These are phyloP conservation scores for Tuta absoluta DNA, from an alignment of 2,888 invertebrate species.

Conservation along the genomic window DNA sequence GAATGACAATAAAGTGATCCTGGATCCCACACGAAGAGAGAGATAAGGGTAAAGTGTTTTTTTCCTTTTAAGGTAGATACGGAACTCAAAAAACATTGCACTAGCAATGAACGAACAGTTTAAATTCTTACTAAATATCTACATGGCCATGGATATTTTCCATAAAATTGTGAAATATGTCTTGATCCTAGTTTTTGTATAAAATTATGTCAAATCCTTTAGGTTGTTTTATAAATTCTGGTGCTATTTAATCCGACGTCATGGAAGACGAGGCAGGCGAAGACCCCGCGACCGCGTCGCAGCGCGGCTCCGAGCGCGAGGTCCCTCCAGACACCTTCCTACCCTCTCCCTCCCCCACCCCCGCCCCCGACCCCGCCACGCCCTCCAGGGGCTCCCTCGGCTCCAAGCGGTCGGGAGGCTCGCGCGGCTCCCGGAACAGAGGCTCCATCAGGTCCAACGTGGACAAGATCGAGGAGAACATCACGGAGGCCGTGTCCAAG, in stretches of 20 bases:
- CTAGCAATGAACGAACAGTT: neutral
- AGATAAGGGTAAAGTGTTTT: no score
- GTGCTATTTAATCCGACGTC: conserved; percentile 2
- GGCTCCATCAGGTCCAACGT: neutral
- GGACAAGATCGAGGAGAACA: conserved; percentile 36
- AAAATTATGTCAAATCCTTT: neutral
- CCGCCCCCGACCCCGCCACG: no score
- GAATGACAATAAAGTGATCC: no score
- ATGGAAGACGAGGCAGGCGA: conserved; percentile 15
- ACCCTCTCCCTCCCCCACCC: no score
- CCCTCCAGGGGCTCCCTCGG: neutral
- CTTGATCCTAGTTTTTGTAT: conserved; percentile 3
- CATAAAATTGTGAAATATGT: conserved; percentile 1
- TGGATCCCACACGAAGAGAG: no score
- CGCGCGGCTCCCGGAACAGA: conserved; percentile 1
- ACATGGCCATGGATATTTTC: conserved; percentile 18
- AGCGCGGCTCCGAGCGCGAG: neutral
- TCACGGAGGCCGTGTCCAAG: conserved; percentile 41
- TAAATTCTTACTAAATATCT: conserved; percentile 15
- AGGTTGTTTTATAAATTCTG: neutral
- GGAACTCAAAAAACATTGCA: no score
- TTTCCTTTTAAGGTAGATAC: no score
- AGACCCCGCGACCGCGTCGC: neutral
- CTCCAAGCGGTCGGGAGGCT: neutral
- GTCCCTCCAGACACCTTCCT: neutral